Evolutionary conservation across 1,140 invertebrate species (phyloP), one percentile per base, ranked within the genome.

Genomic region (Whitmania pigra): DNA sequence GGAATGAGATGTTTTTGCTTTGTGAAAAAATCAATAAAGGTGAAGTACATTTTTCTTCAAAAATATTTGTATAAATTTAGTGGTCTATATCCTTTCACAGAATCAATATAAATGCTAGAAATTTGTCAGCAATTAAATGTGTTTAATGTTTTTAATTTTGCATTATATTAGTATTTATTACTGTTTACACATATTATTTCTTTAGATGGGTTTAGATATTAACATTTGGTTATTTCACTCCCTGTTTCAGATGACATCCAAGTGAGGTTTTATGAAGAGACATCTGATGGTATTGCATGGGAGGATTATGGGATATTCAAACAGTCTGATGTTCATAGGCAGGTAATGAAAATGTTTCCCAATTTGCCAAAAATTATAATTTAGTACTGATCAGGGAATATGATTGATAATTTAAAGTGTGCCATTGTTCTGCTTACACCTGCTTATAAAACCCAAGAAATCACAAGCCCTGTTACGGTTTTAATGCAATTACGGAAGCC

Each of bases 301-400:
- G 91, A 95, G 85, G 89, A 86, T 63, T 87, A 85, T 74, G 92
- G 88, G 2, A 91, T 93, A 75, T 92, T 94, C 80, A 88, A 91
- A 76, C 88, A 91, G 22, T 86, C 88, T 55, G 88, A 94, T 80
- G 93, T 97, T 53, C 93, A 97, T 82, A 93, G 94, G 83, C 93
- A 96, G 85, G 89, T 90, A 71, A 72, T 27, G 40, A 31, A 17
- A 29, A 55, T 68, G 40, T 15, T 20, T 36, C 36, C 18, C 9
- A 36, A 68, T 36, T 6, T 3, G 11, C 22, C 11, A 3, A 36
- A 36, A 36, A 63, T 27, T 13, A 29, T 68, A 27, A 36, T 68
- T 68, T 25, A 27, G 2, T 27, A 68, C 18, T 27, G 36, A 68
- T 9, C 2, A 63, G 20, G 18, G 0, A 15, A 17, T 27, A 25